Conservation (phyloP, 2,888 invertebrate species). For the Watsonalla cultraria region DNA sequence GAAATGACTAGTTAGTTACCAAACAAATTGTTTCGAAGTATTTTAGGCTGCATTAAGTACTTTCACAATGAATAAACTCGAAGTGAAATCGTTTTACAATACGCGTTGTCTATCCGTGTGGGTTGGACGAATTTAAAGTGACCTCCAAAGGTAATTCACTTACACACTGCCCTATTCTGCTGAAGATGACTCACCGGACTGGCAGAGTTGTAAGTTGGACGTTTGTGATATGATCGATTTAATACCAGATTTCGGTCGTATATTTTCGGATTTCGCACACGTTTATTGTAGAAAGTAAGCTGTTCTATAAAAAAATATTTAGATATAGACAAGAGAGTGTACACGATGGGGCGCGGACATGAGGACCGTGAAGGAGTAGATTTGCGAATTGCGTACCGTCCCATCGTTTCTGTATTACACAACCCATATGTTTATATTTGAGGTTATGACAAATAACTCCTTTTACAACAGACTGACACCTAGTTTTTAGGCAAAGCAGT, state of each 20-base stretch:
- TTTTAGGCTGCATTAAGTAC: slow-evolving; percentile 29
- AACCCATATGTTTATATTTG: too few species aligned
- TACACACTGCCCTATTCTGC: slow-evolving; percentile 1
- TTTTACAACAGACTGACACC: too few species aligned
- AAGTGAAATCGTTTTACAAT: slow-evolving; percentile 61
- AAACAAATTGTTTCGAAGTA: slow-evolving; percentile 37
- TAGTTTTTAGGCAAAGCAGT: too few species aligned
- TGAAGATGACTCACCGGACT: background rate
- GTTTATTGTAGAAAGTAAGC: background rate
- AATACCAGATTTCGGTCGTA: background rate
- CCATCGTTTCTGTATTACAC: too few species aligned
- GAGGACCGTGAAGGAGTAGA: too few species aligned
- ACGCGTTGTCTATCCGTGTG: slow-evolving; percentile 37
- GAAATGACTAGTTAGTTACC: background rate
- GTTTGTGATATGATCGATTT: background rate
- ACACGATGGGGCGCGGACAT: too few species aligned
- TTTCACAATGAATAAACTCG: slow-evolving; percentile 52
- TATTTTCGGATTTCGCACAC: background rate
- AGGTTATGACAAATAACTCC: too few species aligned
- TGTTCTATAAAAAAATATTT: background rate
- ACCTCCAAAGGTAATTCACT: slow-evolving; percentile 11
- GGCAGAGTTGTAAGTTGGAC: too few species aligned
- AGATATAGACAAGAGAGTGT: background rate
- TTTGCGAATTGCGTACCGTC: too few species aligned
- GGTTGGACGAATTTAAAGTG: slow-evolving; percentile 33